Conservation (phyloP, 1,140 invertebrate genomes). For the Delia radicum region DNA sequence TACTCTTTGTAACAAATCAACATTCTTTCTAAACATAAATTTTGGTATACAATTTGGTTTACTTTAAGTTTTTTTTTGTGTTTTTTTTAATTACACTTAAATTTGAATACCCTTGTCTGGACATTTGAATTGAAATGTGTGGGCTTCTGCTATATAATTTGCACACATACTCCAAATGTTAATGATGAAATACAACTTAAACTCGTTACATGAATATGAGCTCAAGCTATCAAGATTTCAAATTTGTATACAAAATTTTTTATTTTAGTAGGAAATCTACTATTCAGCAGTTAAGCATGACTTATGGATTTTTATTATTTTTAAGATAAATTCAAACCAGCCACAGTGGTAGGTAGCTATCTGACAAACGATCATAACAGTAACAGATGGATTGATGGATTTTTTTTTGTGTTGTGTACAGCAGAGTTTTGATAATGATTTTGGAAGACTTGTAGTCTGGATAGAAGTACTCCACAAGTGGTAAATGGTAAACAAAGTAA, state of each 20-base stretch:
- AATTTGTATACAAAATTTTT: neutral
- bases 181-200: constrained; percentile 16
- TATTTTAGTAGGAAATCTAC: constrained; percentile 3
- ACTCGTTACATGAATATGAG: constrained; percentile 15
- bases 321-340: neutral
- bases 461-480: too few relatives aligned
- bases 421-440: neutral
- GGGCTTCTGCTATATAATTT: neutral
- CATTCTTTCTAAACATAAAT: neutral
- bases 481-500: too few relatives aligned
- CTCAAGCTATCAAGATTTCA: neutral
- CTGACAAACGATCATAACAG: neutral
- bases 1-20: too few relatives aligned
- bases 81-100: neutral
- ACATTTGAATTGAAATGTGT: neutral
- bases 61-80: neutral
- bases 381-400: neutral
- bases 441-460: neutral
- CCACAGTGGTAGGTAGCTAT: neutral
- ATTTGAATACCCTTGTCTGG: neutral
- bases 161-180: neutral
- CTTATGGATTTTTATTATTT: constrained; percentile 7
- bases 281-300: constrained; percentile 10
- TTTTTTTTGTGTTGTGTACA: neutral
- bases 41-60: neutral